These are phyloP conservation scores for Deilephila elpenor DNA, from an alignment of 2,888 invertebrate genomes.

Conservation along the genomic window DNA sequence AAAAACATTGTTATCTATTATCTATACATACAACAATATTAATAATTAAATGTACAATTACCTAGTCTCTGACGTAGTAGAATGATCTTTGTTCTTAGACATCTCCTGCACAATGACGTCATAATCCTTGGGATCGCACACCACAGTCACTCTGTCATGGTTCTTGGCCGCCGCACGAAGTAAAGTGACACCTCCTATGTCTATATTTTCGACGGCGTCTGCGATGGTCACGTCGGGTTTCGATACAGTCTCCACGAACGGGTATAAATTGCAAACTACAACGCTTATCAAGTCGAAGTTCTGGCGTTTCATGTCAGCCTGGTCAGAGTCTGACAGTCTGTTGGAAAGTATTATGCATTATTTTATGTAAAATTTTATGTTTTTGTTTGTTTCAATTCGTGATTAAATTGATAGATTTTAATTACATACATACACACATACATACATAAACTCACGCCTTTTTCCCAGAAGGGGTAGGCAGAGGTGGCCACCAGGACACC, in stretches of 20 bases:
- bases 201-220: conserved; percentile 98
- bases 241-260: conserved; percentile 94
- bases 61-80: conserved; percentile 90
- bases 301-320: conserved; percentile 91
- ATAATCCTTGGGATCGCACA: conserved; percentile 97
- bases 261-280: conserved; percentile 98
- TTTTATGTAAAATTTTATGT: background rate
- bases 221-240: conserved; percentile 91
- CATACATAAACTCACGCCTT: too few species aligned
- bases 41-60: conserved; percentile 50
- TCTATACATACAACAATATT: background rate
- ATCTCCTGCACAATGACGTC: conserved; percentile 89
- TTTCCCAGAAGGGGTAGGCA: too few species aligned
- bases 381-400: background rate
- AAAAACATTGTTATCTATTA: too few species aligned
- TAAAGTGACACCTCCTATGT: conserved; percentile 98
- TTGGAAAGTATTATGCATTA: conserved; percentile 39
- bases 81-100: conserved; percentile 84
- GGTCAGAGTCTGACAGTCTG: conserved; percentile 90
- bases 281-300: conserved; percentile 92
- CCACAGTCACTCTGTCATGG: conserved; percentile 95
- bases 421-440: too few species aligned
- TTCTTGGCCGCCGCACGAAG: conserved; percentile 98
- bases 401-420: too few species aligned
- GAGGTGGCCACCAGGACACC: too few species aligned